Evolutionary conservation across 1,140 invertebrate species (phyloP).

Genomic region (Ganaspis sp.): DNA sequence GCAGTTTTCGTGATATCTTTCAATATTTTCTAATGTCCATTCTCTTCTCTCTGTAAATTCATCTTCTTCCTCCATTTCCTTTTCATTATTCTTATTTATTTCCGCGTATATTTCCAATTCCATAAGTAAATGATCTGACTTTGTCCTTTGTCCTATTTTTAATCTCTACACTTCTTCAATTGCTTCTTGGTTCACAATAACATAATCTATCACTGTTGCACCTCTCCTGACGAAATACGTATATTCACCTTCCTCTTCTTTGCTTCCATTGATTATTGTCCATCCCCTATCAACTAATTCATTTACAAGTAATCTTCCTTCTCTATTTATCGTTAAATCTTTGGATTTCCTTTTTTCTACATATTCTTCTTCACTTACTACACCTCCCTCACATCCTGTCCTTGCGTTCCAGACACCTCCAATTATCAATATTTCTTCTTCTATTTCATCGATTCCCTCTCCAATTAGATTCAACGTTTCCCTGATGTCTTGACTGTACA

Average conservation of each 20-base stretch:
- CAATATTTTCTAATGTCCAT: background rate
- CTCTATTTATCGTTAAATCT: background rate
- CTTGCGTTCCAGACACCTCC: no score
- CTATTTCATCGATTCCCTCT: no score
- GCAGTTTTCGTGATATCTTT: no score
- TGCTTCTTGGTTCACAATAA: background rate
- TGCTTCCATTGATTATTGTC: background rate
- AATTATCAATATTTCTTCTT: no score
- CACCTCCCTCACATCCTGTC: no score
- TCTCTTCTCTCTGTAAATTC: background rate
- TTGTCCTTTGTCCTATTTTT: background rate
- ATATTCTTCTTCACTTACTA: background rate
- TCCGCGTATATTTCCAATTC: background rate
- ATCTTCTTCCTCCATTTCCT: background rate
- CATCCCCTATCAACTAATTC: slow-evolving; percentile 8
- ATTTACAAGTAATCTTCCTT: background rate
- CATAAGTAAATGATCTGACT: slow-evolving; percentile 32
- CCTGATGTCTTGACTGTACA: no score
- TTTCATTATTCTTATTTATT: background rate
- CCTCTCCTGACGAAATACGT: slow-evolving; percentile 19
- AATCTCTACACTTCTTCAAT: no score
- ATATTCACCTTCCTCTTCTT: slow-evolving; percentile 18
- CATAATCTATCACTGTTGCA: slow-evolving; percentile 13
- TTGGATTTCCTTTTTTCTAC: slow-evolving; percentile 42
- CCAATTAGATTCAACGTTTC: no score